Evolutionary conservation across 2,797 vertebrate genomes (phyloP).

Genomic region (Salarias fasciatus): DNA sequence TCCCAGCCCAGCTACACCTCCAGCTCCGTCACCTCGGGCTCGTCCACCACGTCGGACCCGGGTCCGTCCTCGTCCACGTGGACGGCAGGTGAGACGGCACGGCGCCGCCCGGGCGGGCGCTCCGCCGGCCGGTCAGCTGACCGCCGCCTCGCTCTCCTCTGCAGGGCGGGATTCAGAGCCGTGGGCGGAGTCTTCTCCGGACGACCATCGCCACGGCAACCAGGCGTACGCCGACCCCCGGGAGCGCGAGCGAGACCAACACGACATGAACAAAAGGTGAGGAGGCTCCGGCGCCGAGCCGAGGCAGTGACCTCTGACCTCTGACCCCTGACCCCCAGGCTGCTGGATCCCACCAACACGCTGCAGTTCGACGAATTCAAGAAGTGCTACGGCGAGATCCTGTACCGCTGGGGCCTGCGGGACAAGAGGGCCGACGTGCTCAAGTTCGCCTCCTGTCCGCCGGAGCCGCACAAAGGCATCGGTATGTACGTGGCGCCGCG

Average conservation of each 20-base stretch:
- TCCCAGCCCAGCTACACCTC: conserved; percentile 93
- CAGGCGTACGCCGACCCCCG: conserved; percentile 87
- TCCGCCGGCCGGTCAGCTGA: neutral
- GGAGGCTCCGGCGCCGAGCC: neutral
- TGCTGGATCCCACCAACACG: conserved; percentile 92
- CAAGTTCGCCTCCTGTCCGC: conserved; percentile 94
- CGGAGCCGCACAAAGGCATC: conserved; percentile 95
- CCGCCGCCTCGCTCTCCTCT: rapidly evolving
- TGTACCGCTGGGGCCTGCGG: conserved; percentile 94
- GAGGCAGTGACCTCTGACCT: too few species aligned
- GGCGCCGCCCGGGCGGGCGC: conserved; percentile 1
- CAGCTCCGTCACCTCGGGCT: conserved; percentile 86
- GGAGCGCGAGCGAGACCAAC: conserved; percentile 93
- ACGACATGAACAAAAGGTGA: conserved; percentile 96
- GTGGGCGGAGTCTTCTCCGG: conserved; percentile 93
- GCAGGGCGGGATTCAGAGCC: conserved; percentile 88
- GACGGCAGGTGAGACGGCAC: conserved; percentile 84
- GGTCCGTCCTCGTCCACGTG: conserved; percentile 82
- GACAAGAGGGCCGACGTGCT: conserved; percentile 96
- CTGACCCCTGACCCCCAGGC: conserved; percentile 72
- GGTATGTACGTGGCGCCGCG: too few species aligned
- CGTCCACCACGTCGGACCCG: conserved; percentile 94
- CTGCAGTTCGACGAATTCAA: conserved; percentile 98
- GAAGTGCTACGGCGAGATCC: conserved; percentile 96
- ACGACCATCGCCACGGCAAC: conserved; percentile 90